Conservation (phyloP, 1,140 invertebrate genomes). For the Papilio machaon region DNA sequence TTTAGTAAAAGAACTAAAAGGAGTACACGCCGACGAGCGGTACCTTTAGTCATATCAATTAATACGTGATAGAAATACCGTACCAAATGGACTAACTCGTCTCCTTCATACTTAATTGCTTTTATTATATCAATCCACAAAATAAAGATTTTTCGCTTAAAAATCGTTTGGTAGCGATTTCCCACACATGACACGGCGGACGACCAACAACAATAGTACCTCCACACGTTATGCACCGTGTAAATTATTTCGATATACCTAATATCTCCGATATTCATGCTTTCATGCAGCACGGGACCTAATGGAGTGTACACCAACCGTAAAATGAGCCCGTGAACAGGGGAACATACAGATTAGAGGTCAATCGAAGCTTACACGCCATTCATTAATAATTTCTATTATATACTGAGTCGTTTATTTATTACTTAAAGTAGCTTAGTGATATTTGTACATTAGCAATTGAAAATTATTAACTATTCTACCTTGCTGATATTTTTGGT, state of each 20-base stretch:
- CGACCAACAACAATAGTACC: conserved; percentile 51
- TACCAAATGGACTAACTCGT: no score
- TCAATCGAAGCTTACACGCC: not conserved
- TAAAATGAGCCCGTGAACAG: conserved; percentile 21
- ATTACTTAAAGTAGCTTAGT: no score
- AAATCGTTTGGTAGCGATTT: conserved; percentile 44
- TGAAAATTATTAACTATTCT: no score
- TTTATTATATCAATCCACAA: no score
- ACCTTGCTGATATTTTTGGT: no score
- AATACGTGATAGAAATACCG: no score
- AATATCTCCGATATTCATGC: conserved; percentile 51
- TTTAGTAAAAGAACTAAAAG: no score
- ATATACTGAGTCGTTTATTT: not conserved
- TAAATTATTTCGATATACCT: conserved; percentile 50
- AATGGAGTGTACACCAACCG: conserved; percentile 34
- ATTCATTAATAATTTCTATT: not conserved
- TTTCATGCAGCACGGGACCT: conserved; percentile 40
- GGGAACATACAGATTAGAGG: not conserved
- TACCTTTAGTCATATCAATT: no score
- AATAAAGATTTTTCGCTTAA: not conserved
- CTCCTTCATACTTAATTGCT: no score
- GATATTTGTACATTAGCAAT: no score
- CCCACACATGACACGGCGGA: conserved; percentile 59
- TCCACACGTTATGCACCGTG: conserved; percentile 56
- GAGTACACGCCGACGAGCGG: no score